Evolutionary conservation across 2,113 vertebrate species (phyloP).

Genomic region (Nesogale talazaci): DNA sequence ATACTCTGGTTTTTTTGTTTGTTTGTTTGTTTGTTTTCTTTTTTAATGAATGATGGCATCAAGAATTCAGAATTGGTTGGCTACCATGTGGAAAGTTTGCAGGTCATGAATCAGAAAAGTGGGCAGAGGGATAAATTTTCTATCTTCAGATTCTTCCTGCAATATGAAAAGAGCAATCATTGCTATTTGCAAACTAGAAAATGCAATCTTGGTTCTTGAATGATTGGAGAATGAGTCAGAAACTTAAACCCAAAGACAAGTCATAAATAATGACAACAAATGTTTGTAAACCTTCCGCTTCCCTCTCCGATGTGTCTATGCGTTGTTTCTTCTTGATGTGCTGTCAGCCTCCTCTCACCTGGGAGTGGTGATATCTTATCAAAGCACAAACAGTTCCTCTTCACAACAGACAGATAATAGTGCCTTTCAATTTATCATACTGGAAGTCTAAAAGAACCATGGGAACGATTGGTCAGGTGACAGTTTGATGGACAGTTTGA

Average conservation of each 20-base stretch:
- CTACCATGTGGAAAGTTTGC: conserved; percentile 60
- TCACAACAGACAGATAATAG: conserved; percentile 92
- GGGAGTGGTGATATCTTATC: conserved; percentile 99
- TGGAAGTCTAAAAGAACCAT: conserved; percentile 91
- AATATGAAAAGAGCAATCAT: conserved; percentile 78
- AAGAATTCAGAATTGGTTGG: conserved; percentile 67
- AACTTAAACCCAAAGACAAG: conserved; percentile 84
- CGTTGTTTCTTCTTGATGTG: conserved; percentile 93
- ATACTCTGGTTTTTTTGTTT: background rate
- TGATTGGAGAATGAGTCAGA: conserved; percentile 77
- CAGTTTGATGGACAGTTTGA: conserved; percentile 98
- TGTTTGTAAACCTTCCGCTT: conserved; percentile 90
- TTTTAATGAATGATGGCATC: conserved; percentile 56
- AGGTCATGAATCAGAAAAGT: conserved; percentile 64
- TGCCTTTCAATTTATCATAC: conserved; percentile 93
- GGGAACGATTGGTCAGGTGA: conserved; percentile 96
- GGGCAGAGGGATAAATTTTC: conserved; percentile 62
- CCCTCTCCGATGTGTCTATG: conserved; percentile 89
- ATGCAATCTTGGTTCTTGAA: conserved; percentile 80
- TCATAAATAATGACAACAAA: conserved; percentile 89
- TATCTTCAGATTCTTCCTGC: conserved; percentile 73
- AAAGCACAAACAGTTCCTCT: conserved; percentile 97
- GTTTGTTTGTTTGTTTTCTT: background rate
- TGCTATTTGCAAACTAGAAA: conserved; percentile 74
- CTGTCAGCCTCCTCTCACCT: conserved; percentile 96